Percentiles rank a stretch among this genome's conserved stretches.
phyloP scores from a whole-genome alignment of 2,888 invertebrate species.

The Drosophila leonis region DNA sequence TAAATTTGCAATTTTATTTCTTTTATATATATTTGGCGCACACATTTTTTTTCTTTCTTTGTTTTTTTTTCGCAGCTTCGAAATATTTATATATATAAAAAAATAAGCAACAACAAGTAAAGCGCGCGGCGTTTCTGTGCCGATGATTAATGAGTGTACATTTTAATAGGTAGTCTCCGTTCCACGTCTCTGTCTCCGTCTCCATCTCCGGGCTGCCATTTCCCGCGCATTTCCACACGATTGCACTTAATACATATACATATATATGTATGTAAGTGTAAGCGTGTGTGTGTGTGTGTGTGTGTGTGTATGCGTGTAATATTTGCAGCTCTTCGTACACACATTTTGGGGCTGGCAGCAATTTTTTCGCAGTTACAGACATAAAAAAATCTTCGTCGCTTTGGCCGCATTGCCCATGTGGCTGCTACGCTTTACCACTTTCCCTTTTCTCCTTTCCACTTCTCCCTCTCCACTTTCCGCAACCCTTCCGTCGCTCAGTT shows the following conservation, averaged over 20 bases:
- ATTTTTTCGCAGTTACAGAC: slow-evolving; percentile 45
- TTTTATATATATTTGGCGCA: slow-evolving; percentile 40
- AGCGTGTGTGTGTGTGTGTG: no score
- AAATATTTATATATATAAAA: slow-evolving; percentile 59
- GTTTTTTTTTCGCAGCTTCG: slow-evolving; percentile 19
- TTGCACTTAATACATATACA: slow-evolving; percentile 71
- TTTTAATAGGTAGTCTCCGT: slow-evolving; percentile 79
- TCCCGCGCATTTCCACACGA: slow-evolving; percentile 76
- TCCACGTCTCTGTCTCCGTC: slow-evolving; percentile 24
- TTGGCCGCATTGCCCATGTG: slow-evolving; percentile 51
- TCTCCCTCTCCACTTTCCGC: neutral
- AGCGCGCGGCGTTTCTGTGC: slow-evolving; percentile 41
- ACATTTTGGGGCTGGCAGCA: slow-evolving; percentile 44
- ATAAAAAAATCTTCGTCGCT: slow-evolving; percentile 32
- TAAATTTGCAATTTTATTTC: slow-evolving; percentile 70
- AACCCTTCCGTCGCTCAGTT: slow-evolving; percentile 13
- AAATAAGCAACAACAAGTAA: slow-evolving; percentile 58
- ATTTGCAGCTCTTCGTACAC: slow-evolving; percentile 24
- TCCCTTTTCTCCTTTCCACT: neutral
- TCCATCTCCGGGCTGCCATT: slow-evolving; percentile 52
- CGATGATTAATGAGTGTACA: slow-evolving; percentile 78
- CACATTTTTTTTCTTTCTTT: slow-evolving; percentile 4
- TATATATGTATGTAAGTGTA: no score
- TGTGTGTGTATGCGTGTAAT: slow-evolving; percentile 1
- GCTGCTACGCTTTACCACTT: slow-evolving; percentile 14